Evolutionary conservation across 2,113 vertebrate genomes (phyloP), one percentile per base, ranked within the genome.

Genomic region (Eubucco bourcierii): DNA sequence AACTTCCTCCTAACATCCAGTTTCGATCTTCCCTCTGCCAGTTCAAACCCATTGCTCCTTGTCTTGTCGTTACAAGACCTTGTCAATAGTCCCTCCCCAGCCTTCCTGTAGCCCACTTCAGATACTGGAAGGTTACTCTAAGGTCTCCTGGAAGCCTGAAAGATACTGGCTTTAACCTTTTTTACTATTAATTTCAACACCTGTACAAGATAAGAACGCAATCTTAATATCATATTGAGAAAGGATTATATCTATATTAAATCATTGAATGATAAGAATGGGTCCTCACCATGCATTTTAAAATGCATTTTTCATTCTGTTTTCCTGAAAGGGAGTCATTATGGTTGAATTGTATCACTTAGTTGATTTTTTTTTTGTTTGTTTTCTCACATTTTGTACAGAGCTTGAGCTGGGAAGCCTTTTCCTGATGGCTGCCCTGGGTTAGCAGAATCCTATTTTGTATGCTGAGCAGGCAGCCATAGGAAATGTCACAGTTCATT

Each of bases 401-500:
- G 29, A 74, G 29, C 25, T 79, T 41, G 41, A 84, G 11, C 52
- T 60, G 41, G 33, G 13, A 60, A 92, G 25, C 4, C 6, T 72
- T 79, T 81, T 86, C 59, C 78, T 33, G 25, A 21, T 63, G 46
- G 25, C 46, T 56, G 52, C 59, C 55, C 34, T 31, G 74, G 46
- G 63, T 90, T 67, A 84, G 16, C 41, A 80, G 56, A 82, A 65
- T 52, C 24, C 18, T 89, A 10, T 74, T 92, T 90, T 70, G 33
- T 90, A 71, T 80, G 87, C 72, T 60, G 85, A 90, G 46, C n/a
- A 92, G n/a, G 74, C 55, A 92, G 78, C 75, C 73, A 55, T 47
- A 80, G 64, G 75, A 96, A 96, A 90, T 87, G 87, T 94, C 87
- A 84, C 55, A 85, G 90, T 82, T 94, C 67, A 41, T 94, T 90